phyloP scores from a whole-genome alignment of 1,140 invertebrate genomes.

The Brachionus paranguensis region DNA sequence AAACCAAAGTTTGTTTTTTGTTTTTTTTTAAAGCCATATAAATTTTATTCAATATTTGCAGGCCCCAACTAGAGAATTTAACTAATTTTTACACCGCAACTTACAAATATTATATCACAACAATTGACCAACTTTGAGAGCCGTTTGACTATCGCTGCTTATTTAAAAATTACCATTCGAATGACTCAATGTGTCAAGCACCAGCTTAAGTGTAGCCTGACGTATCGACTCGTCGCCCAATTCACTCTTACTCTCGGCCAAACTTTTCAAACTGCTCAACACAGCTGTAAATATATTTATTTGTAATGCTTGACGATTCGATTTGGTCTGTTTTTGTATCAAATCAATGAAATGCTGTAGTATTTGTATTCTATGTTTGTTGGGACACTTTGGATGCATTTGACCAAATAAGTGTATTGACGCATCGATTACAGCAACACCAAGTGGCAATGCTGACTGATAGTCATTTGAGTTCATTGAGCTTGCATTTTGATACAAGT shows the following conservation, averaged over 20 bases:
- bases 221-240: conserved; percentile 83
- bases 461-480: neutral
- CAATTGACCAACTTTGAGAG: neutral
- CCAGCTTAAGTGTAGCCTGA: conserved; percentile 72
- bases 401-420: conserved; percentile 85
- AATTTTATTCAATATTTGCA: neutral
- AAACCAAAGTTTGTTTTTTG: neutral
- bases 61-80: neutral
- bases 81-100: neutral
- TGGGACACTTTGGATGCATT: conserved; percentile 84
- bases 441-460: conserved; percentile 68
- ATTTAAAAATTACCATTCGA: conserved; percentile 74
- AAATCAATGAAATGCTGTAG: conserved; percentile 91
- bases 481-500: conserved; percentile 70
- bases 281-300: conserved; percentile 93
- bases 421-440: conserved; percentile 92
- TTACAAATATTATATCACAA: neutral
- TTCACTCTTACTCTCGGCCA: conserved; percentile 77
- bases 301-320: conserved; percentile 91
- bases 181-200: conserved; percentile 70
- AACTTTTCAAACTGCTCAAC: conserved; percentile 74
- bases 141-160: neutral
- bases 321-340: conserved; percentile 66
- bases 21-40: neutral
- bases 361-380: conserved; percentile 92